Evolutionary conservation across 2,888 invertebrate species (phyloP), one percentile per base, ranked within the genome.

Genomic region (Idaea straminata): DNA sequence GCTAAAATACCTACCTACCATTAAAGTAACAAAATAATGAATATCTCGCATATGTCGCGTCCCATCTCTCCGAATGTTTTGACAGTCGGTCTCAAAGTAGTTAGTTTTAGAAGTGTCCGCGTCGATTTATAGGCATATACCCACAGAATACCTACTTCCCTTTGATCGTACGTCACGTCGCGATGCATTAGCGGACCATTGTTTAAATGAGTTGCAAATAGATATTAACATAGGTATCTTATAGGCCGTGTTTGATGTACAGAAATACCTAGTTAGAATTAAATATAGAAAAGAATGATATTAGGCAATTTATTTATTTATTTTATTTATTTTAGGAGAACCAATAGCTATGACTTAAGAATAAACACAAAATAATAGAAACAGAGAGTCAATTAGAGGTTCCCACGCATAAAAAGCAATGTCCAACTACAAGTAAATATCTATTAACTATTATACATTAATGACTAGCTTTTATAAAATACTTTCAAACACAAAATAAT

Each of bases 101-200:
- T 47, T 10, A 4, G 13, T 4, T 36, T 47, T 10, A 7, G 47
- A 2, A 3, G 3, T 47, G 47, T 47, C 47, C 10, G 13, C 10
- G 13, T 13, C 47, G 13, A 47, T 47, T 47, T 47, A 47, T 47
- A 47, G 47, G 13, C 47, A 47, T 7, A 47, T 47, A 10, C 47
- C 47, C 13, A 10, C 6, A 47, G 47, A 7, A 47, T 10, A 13
- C 47, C 13, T 47, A 47, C 47, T 47, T 13, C 47, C 47, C 47
- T 47, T 47, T 47, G 47, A 47, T 47, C 47, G 47, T 47, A 7
- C 47, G 7, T 47, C 13, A 47, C 47, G 47, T 47, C 47, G 47
- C 47, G 13, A 47, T 62, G 59, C 59, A 61, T 67, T 61, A 38
- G 34, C 38, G 13, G 38, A 38, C 38, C 38, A 38, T 47, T 47